A percentile compares a stretch with the other conserved stretches of the same genome.
phyloP scores from a whole-genome alignment of 1,140 invertebrate species.

The Drosophila seguyi region DNA sequence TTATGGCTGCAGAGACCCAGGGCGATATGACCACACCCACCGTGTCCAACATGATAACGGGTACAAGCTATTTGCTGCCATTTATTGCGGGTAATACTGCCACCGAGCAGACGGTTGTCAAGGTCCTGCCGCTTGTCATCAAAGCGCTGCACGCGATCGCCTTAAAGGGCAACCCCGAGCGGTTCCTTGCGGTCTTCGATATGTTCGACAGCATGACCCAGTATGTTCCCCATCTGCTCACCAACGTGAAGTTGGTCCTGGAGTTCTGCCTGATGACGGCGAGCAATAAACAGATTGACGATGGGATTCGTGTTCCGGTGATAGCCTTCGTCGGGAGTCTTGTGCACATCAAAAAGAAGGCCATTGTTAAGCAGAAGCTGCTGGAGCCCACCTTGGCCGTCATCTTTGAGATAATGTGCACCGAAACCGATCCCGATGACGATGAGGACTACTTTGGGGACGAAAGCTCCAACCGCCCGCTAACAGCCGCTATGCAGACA shows the following conservation, averaged over 20 bases:
- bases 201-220: constrained; percentile 91
- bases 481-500: constrained; percentile 90
- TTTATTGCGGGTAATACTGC: constrained; percentile 68
- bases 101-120: constrained; percentile 87
- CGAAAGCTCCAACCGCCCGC: constrained; percentile 85
- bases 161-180: constrained; percentile 86
- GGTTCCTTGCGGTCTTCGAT: constrained; percentile 89
- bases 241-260: constrained; percentile 88
- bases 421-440: constrained; percentile 71
- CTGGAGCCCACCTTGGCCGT: constrained; percentile 90
- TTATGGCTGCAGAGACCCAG: constrained; percentile 57
- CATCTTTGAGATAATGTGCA: constrained; percentile 90
- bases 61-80: constrained; percentile 70
- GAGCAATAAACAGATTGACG: constrained; percentile 86
- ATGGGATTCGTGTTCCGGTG: constrained; percentile 89
- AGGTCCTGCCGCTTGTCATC: constrained; percentile 88
- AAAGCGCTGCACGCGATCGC: constrained; percentile 87
- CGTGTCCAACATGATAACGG: constrained; percentile 68
- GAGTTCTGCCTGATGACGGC: constrained; percentile 89
- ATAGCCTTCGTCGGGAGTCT: constrained; percentile 89
- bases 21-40: constrained; percentile 70
- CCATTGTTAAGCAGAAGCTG: constrained; percentile 90
- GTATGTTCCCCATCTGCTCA: constrained; percentile 87
- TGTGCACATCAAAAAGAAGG: constrained; percentile 90
- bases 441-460: constrained; percentile 42